Evolutionary conservation across 2,113 vertebrate species (phyloP).

Genomic region (Takifugu bimaculatus): DNA sequence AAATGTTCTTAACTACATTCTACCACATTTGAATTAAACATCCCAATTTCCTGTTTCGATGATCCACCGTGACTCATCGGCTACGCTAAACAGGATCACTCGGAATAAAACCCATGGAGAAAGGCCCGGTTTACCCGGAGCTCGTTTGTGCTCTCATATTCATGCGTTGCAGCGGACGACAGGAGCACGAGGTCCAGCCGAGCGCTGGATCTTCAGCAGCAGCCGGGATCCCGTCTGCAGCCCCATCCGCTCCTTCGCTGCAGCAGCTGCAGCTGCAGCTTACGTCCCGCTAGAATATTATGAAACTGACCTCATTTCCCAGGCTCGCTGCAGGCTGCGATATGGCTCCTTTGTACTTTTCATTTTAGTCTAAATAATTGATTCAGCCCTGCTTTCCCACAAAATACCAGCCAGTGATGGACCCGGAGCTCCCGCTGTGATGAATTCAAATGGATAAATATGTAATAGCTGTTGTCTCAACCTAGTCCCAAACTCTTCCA

Average conservation of each 20-base stretch:
- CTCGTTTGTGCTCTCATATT: too few species aligned
- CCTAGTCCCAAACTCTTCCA: not conserved
- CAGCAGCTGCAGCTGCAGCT: slow-evolving; percentile 49
- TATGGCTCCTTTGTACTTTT: slow-evolving; percentile 66
- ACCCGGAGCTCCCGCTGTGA: slow-evolving; percentile 39
- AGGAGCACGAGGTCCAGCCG: not conserved
- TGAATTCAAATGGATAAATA: slow-evolving; percentile 62
- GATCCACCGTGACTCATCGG: too few species aligned
- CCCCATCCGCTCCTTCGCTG: slow-evolving; percentile 34
- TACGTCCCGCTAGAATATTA: slow-evolving; percentile 61
- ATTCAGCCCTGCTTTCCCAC: slow-evolving; percentile 55
- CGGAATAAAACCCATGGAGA: too few species aligned
- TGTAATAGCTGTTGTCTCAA: slow-evolving; percentile 53
- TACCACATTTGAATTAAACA: too few species aligned
- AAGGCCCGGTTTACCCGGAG: too few species aligned
- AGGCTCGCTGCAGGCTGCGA: slow-evolving; percentile 52
- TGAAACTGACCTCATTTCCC: slow-evolving; percentile 72
- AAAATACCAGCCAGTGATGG: slow-evolving; percentile 40
- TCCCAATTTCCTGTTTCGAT: too few species aligned
- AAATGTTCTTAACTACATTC: too few species aligned
- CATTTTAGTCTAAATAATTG: slow-evolving; percentile 74
- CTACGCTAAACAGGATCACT: too few species aligned
- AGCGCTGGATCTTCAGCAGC: slow-evolving; percentile 34
- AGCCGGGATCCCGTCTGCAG: slow-evolving; percentile 8
- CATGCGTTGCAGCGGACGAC: slow-evolving; percentile 26